Evolutionary conservation across 1,140 invertebrate genomes (phyloP).

Genomic region (Drosophila elegans): DNA sequence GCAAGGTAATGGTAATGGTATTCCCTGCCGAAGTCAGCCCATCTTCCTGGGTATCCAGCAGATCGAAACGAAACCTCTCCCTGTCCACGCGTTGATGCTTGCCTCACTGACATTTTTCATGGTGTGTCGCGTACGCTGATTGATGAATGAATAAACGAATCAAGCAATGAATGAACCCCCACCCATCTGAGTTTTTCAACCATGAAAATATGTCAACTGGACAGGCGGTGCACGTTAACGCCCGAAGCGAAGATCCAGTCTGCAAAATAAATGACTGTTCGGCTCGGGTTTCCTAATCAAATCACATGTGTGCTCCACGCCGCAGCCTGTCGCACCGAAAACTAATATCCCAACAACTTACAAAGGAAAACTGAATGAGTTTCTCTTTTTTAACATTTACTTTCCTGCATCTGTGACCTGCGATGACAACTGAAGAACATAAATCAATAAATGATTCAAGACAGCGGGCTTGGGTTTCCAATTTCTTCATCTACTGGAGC

Average conservation of each 20-base stretch:
- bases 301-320: slow-evolving; percentile 56
- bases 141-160: slow-evolving; percentile 76
- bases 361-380: slow-evolving; percentile 27
- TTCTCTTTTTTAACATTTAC: slow-evolving; percentile 24
- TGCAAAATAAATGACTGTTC: slow-evolving; percentile 49
- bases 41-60: slow-evolving; percentile 28
- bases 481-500: too few species aligned
- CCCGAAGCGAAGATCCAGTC: slow-evolving; percentile 1
- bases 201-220: slow-evolving; percentile 71
- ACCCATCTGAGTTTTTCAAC: slow-evolving; percentile 57
- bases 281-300: slow-evolving; percentile 64
- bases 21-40: slow-evolving; percentile 1
- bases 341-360: slow-evolving; percentile 60
- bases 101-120: slow-evolving; percentile 71
- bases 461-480: too few species aligned
- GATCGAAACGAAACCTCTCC: not conserved
- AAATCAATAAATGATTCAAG: too few species aligned
- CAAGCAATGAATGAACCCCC: slow-evolving; percentile 65
- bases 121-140: slow-evolving; percentile 70
- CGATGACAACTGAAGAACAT: not conserved
- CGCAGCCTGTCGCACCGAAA: slow-evolving; percentile 40
- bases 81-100: slow-evolving; percentile 28
- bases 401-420: slow-evolving; percentile 45
- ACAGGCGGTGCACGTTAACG: slow-evolving; percentile 38
- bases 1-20: slow-evolving; percentile 10